Conservation (phyloP, 2,888 invertebrate genomes). For the Lasioglossum pauxillum region DNA sequence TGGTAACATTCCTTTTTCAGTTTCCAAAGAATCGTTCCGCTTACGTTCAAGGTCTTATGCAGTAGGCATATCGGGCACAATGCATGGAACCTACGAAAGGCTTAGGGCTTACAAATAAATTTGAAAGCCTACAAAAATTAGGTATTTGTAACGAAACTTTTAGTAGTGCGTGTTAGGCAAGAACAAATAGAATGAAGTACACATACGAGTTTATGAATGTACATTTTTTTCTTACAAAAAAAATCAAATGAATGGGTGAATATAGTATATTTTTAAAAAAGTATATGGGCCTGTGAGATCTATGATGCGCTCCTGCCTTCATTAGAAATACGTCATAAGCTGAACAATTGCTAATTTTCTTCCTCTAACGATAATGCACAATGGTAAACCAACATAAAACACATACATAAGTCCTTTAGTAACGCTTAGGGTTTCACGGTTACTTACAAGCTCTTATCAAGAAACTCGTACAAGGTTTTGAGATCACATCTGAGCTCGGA, state of each 20-base stretch:
- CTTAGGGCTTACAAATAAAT: background rate
- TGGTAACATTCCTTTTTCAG: constrained; percentile 7
- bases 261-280: background rate
- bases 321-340: background rate
- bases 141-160: background rate
- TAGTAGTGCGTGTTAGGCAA: background rate
- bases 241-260: background rate
- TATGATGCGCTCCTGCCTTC: background rate
- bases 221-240: background rate
- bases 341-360: background rate
- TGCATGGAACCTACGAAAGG: background rate
- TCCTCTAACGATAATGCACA: background rate
- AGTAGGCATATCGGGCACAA: background rate
- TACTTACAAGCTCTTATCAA: background rate
- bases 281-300: background rate
- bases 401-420: background rate
- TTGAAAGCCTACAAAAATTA: background rate
- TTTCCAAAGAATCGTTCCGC: background rate
- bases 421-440: background rate
- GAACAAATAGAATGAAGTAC: background rate
- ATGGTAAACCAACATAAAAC: background rate
- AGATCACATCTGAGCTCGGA: constrained; percentile 2
- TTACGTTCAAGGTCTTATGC: background rate
- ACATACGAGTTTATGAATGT: background rate
- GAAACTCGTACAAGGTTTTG: background rate